Evolutionary conservation across 1,140 invertebrate genomes (phyloP), one percentile per base, ranked within the genome.

Genomic region (Tribolium madens): DNA sequence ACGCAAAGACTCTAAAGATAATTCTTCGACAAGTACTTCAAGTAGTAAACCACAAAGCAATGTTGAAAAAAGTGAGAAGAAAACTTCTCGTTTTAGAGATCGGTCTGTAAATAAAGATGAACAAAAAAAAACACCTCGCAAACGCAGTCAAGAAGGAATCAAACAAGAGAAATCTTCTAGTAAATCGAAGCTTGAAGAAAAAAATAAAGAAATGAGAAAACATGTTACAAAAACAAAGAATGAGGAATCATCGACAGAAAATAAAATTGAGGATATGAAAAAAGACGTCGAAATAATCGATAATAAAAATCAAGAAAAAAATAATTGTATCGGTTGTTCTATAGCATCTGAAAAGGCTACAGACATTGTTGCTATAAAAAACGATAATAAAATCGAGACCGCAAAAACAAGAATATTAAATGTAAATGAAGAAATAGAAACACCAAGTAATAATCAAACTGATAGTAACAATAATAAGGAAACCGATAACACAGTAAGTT

Each of bases 141-240:
- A 64, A 31, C 57, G 17, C 10, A 21, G 12, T 36, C 50, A 53
- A 53, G 26, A 18, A 12, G 42, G 18, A 18, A 18, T 52, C 21
- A 72, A 72, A 12, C 70, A 14, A 72, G 21, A 46, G 15, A 71
- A 71, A 71, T 10, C 31, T 10, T 3, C 69, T n/a, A 50, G 7
- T 13, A 72, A 26, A 72, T 7, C 21, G 5, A 72, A 52, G 9
- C 1, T 5, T 50, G 12, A 72, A 13, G n/a, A 26, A 10, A 5
- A 15, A 50, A 36, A 72, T 15, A 47, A 42, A 15, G 31, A 70
- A 13, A 47, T 14, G 13, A 68, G 4, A 0, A 14, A 14, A 69
- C 18, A 33, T 15, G 12, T 69, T 21, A 7, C 26, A 33, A 33
- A 31, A 69, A 9, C 18, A 33, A 10, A n/a, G 36, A 42, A n/a